Conservation (phyloP, 1,140 invertebrate species). For the Drosophila repleta region DNA sequence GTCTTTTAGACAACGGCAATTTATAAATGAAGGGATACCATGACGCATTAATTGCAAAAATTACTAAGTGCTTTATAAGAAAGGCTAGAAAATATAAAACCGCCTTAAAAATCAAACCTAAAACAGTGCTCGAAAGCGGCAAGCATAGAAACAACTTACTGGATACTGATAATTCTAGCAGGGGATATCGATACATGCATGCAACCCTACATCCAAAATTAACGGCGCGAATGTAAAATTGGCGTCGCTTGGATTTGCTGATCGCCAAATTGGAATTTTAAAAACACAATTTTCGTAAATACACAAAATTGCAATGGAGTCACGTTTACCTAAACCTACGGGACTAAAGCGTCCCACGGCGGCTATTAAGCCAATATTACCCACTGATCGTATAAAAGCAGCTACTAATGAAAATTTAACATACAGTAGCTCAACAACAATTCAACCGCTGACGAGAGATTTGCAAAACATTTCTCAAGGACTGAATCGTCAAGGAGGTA, state of each 20-base stretch:
- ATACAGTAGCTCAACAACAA: conserved; percentile 12
- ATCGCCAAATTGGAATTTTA: conserved; percentile 8
- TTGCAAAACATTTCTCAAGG: conserved; percentile 60
- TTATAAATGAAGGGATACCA: no score
- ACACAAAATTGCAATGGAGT: conserved; percentile 58
- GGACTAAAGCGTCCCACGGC: conserved; percentile 53
- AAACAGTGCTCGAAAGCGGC: background rate
- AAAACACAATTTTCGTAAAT: background rate
- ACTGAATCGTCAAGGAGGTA: conserved; percentile 40
- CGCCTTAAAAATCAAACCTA: no score
- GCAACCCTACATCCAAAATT: conserved; percentile 62
- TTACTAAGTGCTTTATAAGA: no score
- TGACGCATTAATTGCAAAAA: no score
- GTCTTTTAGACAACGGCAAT: no score
- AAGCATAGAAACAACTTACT: background rate
- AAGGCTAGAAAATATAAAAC: no score
- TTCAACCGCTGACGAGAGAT: conserved; percentile 58
- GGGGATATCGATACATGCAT: conserved; percentile 3
- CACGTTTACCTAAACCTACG: conserved; percentile 70
- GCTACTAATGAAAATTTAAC: conserved; percentile 38
- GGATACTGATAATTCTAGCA: background rate
- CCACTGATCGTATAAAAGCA: conserved; percentile 69
- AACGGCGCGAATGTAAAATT: conserved; percentile 60
- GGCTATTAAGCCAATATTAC: conserved; percentile 57
- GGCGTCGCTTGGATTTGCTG: conserved; percentile 35